Base-by-base conservation (phyloP, 2,113 vertebrate genomes). In the Bungarus multicinctus region DNA sequence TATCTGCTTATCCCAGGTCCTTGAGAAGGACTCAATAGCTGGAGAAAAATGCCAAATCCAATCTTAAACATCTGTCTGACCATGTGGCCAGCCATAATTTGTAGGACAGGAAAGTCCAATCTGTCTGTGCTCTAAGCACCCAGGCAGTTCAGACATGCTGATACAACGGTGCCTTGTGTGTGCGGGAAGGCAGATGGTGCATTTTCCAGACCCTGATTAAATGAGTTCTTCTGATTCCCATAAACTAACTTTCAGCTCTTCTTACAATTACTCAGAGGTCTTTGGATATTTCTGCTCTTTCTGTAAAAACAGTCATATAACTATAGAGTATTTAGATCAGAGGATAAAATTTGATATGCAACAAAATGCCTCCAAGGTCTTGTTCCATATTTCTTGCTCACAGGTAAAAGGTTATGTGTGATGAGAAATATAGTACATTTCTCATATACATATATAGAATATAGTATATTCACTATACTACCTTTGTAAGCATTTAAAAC, bases 341-440 rank as follows among this genome's bases (percentile, higher is more conserved):
- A 23, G 11, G 11, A 12, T n/a, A 27, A 53, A 60, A 43, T 5
- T 2, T 1, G 47, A 0, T 16, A 0, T 7, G 0, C 0, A 54
- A 30, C 0, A 0, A 9, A 14, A 1, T 74, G n/a, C 14, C 22
- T 87, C 0, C 0, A 30, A 50, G 81, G 22, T 14, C 0, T 0
- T 2, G 23, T 3, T n/a, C 88, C 47, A 47, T 47, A 0, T 0
- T 69, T 94, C 93, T 0, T 0, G 50, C 47, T 50, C 52, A 52
- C n/a, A 30, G 8, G 34, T 43, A 14, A 90, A 90, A 53, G 34
- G 4, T 53, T 12, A 43, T 27, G 23, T 23, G 43, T 58, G 69
- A 3, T 87, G 25, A 69, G 18, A 88, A 30, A n/a, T n/a, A n/a
- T n/a, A n/a, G n/a, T n/a, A n/a, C n/a, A n/a, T n/a, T n/a, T n/a